Evolutionary conservation across 92 coral and sea anemone genomes (phyloP), one percentile per base, ranked within the genome.

Genomic region (Porites lobata): DNA sequence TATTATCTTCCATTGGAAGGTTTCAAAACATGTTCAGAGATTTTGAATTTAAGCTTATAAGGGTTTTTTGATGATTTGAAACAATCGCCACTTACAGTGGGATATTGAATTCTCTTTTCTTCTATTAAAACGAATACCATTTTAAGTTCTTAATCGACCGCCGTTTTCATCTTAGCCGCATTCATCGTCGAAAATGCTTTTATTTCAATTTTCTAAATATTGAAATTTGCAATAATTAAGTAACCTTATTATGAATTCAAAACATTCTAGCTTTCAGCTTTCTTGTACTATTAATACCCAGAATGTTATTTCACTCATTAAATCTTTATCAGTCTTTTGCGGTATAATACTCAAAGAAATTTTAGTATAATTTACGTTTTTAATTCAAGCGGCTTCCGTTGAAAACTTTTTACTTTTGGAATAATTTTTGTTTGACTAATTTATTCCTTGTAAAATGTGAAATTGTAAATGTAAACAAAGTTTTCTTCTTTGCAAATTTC

Each of bases 141-240:
- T 67, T 52, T 56, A 56, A 43, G 29, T n/a, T n/a, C 11, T 19
- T 43, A n/a, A 50, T 73, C 77, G 52, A n/a, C 61, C 65, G 66
- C 68, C 76, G 50, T 38, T 64, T 65, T 47, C 58, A 50, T 15
- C 9, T 22, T 38, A n/a, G 56, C 82, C 71, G 43, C 32, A 26
- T 22, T 26, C 13, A 56, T 26, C 6, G 12, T 81, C 51, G n/a
- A 51, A 22, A 24, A 17, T 65, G 38, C 53, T 26, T 81, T 68
- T 29, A 29, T 22, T 54, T 19, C 51, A 38, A 17, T 38, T 18
- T 38, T 22, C 20, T 24, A 68, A 51, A 68, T 68, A 69, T 81
- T 69, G 57, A 56, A 54, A 81, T n/a, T 69, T 69, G 65, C n/a
- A 24, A 56, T 71, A 69, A 81, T 81, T 56, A 54, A 56, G 50